A percentile compares a stretch with the other conserved stretches of the same genome.
Conservation (phyloP, 1,140 invertebrate species). For the Periplaneta americana region DNA sequence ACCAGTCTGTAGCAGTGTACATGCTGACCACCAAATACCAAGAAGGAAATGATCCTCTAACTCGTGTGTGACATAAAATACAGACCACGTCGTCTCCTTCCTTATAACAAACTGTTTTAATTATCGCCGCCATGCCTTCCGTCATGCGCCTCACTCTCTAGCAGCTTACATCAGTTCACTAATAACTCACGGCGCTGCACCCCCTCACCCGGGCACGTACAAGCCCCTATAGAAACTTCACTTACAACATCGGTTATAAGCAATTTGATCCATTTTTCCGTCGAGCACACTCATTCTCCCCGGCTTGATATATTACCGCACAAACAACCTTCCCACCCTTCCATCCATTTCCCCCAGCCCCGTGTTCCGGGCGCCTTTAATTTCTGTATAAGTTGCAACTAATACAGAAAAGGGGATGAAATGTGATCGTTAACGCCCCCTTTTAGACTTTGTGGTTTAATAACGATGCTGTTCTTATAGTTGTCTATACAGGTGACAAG, state of each 20-base stretch:
- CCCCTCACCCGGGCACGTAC: not conserved
- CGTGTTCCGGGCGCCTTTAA: not conserved
- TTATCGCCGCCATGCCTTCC: too few species aligned
- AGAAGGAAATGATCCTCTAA: too few species aligned
- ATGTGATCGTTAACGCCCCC: not conserved
- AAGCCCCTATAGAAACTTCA: not conserved
- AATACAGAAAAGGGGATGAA: not conserved
- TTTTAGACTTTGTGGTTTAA: not conserved
- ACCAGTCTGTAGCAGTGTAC: too few species aligned
- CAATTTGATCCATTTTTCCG: not conserved
- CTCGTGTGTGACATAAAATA: too few species aligned
- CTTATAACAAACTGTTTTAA: too few species aligned
- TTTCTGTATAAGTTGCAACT: not conserved
- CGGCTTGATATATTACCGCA: not conserved
- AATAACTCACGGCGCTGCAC: not conserved
- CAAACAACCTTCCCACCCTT: not conserved
- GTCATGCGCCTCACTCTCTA: too few species aligned
- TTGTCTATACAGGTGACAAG: not conserved
- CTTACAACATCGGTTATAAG: not conserved
- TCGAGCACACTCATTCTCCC: not conserved
- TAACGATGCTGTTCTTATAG: not conserved
- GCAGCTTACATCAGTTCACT: not conserved
- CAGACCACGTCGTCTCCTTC: too few species aligned
- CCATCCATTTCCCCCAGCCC: not conserved
- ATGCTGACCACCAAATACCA: too few species aligned